Conservation (phyloP, 30 jellyfish, hydroid and myxozoan genomes). For the Catostylus mosaicus region DNA sequence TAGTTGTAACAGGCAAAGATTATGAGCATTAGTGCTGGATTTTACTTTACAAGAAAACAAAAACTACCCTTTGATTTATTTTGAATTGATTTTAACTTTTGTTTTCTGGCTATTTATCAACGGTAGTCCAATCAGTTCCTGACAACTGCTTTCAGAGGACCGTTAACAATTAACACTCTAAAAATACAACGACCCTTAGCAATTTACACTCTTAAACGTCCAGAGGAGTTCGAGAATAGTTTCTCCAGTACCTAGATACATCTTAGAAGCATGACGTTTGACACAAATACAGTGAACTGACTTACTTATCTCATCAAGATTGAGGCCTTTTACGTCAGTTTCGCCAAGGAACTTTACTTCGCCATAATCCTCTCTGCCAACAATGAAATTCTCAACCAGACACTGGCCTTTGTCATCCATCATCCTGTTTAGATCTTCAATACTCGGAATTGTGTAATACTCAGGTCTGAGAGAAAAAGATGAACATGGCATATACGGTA, state of each 20-base stretch:
- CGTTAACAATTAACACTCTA: no score
- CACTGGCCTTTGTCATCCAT: conserved; percentile 69
- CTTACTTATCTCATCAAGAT: conserved; percentile 91
- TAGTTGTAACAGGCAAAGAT: no score
- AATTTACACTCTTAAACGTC: no score
- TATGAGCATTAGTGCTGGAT: no score
- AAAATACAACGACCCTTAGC: no score
- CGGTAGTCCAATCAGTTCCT: no score
- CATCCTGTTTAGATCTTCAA: conserved; percentile 65
- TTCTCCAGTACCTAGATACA: background rate
- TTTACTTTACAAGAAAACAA: no score
- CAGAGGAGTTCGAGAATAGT: no score
- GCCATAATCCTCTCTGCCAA: conserved; percentile 97
- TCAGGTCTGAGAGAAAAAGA: conserved; percentile 69
- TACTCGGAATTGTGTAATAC: conserved; percentile 84
- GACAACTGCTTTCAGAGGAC: no score
- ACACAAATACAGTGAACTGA: background rate
- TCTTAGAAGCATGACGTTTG: background rate
- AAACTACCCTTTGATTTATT: no score
- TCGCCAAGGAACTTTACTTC: conserved; percentile 91
- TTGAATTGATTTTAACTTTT: no score
- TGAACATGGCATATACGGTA: background rate
- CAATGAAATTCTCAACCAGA: conserved; percentile 76
- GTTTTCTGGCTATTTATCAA: no score
- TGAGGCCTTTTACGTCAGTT: conserved; percentile 80